Conservation (phyloP, 2,888 invertebrate species). For the Lasiommata megera region DNA sequence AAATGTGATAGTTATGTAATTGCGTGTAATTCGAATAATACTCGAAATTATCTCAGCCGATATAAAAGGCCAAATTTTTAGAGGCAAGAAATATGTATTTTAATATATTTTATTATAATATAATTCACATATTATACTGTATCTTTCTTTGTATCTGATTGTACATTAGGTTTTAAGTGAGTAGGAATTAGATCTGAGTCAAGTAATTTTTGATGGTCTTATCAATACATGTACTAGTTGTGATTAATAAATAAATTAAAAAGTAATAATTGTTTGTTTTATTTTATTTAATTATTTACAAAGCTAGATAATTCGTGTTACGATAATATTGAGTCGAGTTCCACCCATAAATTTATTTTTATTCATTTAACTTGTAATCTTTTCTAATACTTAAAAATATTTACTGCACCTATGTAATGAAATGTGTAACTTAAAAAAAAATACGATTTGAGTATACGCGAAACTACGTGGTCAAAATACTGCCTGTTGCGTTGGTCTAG, state of each 20-base stretch:
- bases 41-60: conserved; percentile 17
- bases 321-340: too few species aligned
- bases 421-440: too few species aligned
- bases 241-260: conserved; percentile 20
- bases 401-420: too few species aligned
- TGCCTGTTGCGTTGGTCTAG: too few species aligned
- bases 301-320: too few species aligned
- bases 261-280: conserved; percentile 15
- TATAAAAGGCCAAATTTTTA: conserved; percentile 5
- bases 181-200: conserved; percentile 3
- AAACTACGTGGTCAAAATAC: too few species aligned
- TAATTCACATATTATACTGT: neutral
- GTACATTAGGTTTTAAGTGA: conserved; percentile 2
- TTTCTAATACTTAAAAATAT: too few species aligned
- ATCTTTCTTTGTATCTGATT: neutral
- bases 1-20: conserved; percentile 26
- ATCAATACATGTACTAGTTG: conserved; percentile 14
- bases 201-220: conserved; percentile 10
- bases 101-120: neutral
- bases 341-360: too few species aligned
- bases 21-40: conserved; percentile 14
- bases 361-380: too few species aligned
- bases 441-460: too few species aligned
- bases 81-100: too few species aligned
- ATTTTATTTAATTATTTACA: neutral